phyloP scores from a whole-genome alignment of 2,797 vertebrate genomes.

The Pseudotriccus pelzelni region DNA sequence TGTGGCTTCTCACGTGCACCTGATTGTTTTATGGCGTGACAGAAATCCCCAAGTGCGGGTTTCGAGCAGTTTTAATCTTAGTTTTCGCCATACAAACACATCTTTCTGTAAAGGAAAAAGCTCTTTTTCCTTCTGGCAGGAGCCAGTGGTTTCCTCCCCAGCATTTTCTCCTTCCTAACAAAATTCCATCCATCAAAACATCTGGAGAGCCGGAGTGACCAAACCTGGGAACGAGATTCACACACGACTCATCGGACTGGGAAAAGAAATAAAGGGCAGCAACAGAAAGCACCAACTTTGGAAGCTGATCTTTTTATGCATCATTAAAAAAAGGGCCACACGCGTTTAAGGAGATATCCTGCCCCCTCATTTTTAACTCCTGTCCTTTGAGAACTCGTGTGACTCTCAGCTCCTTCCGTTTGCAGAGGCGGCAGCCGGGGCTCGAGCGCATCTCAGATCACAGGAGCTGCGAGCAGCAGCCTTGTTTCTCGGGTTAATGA shows the following conservation, averaged over 20 bases:
- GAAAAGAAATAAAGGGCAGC: not conserved
- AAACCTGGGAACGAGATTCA: not conserved
- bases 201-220: not conserved
- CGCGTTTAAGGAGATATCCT: not conserved
- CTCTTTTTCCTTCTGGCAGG: not conserved
- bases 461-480: not conserved
- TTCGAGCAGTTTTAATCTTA: not conserved
- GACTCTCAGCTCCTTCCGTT: not conserved
- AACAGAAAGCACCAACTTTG: not conserved
- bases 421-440: not conserved
- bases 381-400: not conserved
- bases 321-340: not conserved
- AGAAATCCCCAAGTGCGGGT: not conserved
- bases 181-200: not conserved
- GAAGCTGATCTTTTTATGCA: not conserved
- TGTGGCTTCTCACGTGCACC: not conserved
- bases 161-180: not conserved
- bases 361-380: not conserved
- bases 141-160: not conserved
- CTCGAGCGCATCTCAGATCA: not conserved
- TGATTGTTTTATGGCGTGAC: not conserved
- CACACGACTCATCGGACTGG: not conserved
- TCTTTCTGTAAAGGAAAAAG: not conserved
- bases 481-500: not conserved
- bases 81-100: not conserved